Evolutionary conservation across 2,888 invertebrate genomes (phyloP), one percentile per base, ranked within the genome.

Genomic region (Diarsia dahlii): DNA sequence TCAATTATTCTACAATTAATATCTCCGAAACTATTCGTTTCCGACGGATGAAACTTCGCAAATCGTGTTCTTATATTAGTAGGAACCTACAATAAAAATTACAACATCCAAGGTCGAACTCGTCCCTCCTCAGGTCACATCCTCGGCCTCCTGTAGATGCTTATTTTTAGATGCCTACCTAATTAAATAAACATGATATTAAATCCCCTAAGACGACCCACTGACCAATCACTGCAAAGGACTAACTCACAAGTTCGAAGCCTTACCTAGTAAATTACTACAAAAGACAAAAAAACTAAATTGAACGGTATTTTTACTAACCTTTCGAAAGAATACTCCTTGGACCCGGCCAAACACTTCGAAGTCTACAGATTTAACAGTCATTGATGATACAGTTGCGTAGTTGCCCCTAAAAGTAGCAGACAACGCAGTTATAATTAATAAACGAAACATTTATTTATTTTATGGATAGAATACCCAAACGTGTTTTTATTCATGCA

Each of bases 311-410:
- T 46, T 52, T 39, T 39, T 10, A 84, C 87, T 87, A 92, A 97
- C 97, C 97, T 97, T 97, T 72, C 97, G 92, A 87, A 97, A 97
- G 90, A 97, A 97, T 39, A 97, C 97, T 84, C 97, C 97, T 95
- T 97, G 97, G 1, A 97, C 97, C 81, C 93, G 91, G 62, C 97
- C 97, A 88, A 93, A 97, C 54, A 97, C 96, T 93, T 97, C 97
- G 89, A 97, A 97, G 91, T 97, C 97, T 23, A 95, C 88, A 52
- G 94, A 91, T 88, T 89, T 90, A 12, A 93, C 63, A 94, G 93
- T 93, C 52, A 89, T 79, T 54, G 87, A 81, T 39, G 90, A 76
- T 54, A 87, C 80, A 45, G 88, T 81, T 68, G 83, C 84, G 79
- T 84, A 88, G 67, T 84, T 84, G 39, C 84, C 79, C 77, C 86